A percentile compares a stretch with the other conserved stretches of the same genome.
Conservation (phyloP, 1,140 invertebrate genomes). For the Phocides pigmalion region DNA sequence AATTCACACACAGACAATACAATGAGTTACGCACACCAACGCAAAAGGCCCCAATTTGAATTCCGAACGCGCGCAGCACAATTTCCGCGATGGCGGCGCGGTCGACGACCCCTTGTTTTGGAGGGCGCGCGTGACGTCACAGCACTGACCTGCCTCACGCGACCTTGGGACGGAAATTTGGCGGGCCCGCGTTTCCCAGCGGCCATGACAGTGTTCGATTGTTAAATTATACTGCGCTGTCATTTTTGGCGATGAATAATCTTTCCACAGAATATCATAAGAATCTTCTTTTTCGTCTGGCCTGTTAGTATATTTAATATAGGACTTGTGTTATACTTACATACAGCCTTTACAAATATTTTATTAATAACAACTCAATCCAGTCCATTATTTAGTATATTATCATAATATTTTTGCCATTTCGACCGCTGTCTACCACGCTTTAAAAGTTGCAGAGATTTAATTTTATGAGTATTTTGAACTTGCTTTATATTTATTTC, state of each 20-base stretch:
- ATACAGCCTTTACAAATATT: too few species aligned
- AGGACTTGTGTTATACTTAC: too few species aligned
- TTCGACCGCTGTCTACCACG: too few species aligned
- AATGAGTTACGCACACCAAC: conserved; percentile 52
- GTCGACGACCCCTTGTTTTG: conserved; percentile 74
- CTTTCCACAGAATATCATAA: too few species aligned
- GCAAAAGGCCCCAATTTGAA: conserved; percentile 74
- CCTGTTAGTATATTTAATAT: too few species aligned
- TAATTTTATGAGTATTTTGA: too few species aligned
- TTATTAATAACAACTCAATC: too few species aligned
- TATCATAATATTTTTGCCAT: too few species aligned
- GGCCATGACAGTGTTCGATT: conserved; percentile 27
- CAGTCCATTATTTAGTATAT: too few species aligned
- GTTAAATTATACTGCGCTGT: conserved; percentile 3
- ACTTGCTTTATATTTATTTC: too few species aligned
- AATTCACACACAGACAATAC: conserved; percentile 40
- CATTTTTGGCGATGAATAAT: neutral
- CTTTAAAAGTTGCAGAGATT: too few species aligned
- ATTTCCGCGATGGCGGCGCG: conserved; percentile 77
- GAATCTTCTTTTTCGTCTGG: too few species aligned
- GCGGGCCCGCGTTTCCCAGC: conserved; percentile 32
- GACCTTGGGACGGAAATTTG: conserved; percentile 68
- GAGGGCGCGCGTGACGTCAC: conserved; percentile 80
- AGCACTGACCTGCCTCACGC: conserved; percentile 70
- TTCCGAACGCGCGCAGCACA: conserved; percentile 77